Evolutionary conservation across 2,113 vertebrate genomes (phyloP).

Genomic region (Pimephales promelas): DNA sequence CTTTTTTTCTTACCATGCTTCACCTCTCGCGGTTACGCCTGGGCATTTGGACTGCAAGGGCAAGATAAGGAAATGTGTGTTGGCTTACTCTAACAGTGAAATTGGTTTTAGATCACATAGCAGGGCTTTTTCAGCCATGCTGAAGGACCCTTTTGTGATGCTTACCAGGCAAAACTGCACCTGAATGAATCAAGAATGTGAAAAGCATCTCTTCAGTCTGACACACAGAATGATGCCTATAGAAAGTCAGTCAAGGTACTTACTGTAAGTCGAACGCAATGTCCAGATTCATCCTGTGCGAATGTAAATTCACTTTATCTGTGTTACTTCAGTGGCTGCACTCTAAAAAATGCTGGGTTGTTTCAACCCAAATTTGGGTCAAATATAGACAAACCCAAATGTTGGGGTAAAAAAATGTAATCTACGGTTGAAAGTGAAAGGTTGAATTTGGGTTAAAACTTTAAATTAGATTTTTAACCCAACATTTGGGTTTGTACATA

Average conservation of each 20-base stretch:
- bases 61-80: constrained; percentile 76
- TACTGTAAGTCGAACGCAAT: background rate
- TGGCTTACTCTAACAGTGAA: constrained; percentile 76
- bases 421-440: too few relatives aligned
- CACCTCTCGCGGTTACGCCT: constrained; percentile 92
- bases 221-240: constrained; percentile 39
- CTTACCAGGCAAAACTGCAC: constrained; percentile 68
- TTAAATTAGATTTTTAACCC: too few relatives aligned
- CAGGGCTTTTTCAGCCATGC: constrained; percentile 70
- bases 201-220: constrained; percentile 71
- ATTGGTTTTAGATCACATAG: constrained; percentile 81
- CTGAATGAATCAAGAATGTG: constrained; percentile 71
- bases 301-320: background rate
- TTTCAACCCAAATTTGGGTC: too few relatives aligned
- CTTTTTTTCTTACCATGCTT: constrained; percentile 88
- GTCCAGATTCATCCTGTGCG: background rate
- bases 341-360: too few relatives aligned
- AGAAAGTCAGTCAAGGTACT: constrained; percentile 18
- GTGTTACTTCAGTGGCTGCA: background rate
- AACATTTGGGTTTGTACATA: too few relatives aligned
- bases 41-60: constrained; percentile 91
- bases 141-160: constrained; percentile 67
- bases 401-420: too few relatives aligned
- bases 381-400: too few relatives aligned
- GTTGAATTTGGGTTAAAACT: too few relatives aligned